Evolutionary conservation across 2,797 vertebrate species (phyloP).

Genomic region (Rhincodon typus): DNA sequence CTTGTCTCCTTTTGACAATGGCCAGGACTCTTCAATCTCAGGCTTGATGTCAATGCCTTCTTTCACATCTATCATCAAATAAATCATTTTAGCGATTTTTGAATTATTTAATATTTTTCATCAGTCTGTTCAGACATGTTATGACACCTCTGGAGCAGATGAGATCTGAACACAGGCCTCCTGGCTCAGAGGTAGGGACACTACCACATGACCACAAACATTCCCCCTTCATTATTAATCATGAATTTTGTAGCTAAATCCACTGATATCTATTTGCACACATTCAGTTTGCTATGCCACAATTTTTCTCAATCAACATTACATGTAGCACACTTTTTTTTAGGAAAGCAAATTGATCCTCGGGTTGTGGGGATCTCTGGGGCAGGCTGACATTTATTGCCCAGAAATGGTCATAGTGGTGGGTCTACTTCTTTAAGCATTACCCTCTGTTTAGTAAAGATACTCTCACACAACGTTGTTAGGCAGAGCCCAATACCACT

Average conservation of each 20-base stretch:
- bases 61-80: background rate
- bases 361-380: background rate
- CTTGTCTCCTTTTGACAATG: background rate
- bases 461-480: background rate
- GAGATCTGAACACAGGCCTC: too few relatives aligned
- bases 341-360: background rate
- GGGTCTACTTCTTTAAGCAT: background rate
- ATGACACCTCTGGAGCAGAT: too few relatives aligned
- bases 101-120: background rate
- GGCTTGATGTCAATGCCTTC: background rate
- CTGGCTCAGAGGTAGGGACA: too few relatives aligned
- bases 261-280: too few relatives aligned
- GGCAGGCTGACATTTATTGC: background rate
- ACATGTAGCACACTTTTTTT: background rate
- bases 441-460: background rate
- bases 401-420: background rate
- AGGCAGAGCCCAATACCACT: background rate
- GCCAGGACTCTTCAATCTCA: background rate
- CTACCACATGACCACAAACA: too few relatives aligned
- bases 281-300: background rate
- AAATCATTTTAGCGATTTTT: background rate
- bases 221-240: too few relatives aligned
- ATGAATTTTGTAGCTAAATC: too few relatives aligned
- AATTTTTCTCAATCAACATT: background rate
- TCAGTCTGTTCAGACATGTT: too few relatives aligned